Conservation (phyloP, 2,113 vertebrate species). For the Chelonoidis abingdonii region DNA sequence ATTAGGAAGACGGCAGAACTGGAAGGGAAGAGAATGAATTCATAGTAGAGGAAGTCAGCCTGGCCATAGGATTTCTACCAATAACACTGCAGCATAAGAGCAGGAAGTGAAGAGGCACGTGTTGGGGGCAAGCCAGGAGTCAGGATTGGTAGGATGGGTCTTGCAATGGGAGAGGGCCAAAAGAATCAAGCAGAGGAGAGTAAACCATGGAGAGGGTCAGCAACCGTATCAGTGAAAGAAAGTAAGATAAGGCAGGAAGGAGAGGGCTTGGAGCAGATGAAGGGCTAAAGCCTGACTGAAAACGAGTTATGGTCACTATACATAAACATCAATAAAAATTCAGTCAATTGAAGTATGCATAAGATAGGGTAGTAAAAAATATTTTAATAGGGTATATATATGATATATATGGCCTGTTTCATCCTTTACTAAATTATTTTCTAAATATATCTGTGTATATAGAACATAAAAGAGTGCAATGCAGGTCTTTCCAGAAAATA, state of each 20-base stretch:
- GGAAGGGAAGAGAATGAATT: neutral
- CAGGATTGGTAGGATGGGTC: neutral
- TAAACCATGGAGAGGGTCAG: neutral
- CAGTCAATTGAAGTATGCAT: neutral
- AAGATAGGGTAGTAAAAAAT: neutral
- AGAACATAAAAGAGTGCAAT: constrained; percentile 9
- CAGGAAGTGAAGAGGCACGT: neutral
- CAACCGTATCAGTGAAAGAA: neutral
- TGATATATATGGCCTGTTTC: neutral
- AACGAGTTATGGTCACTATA: neutral
- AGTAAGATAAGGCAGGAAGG: neutral
- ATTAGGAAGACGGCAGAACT: neutral
- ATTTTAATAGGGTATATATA: neutral
- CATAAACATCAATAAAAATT: neutral
- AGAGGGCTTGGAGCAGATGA: neutral
- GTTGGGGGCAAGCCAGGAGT: neutral
- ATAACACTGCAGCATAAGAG: neutral
- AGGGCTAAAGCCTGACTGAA: neutral
- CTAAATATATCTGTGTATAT: neutral
- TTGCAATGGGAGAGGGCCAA: neutral
- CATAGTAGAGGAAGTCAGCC: neutral
- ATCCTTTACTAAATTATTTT: constrained; percentile 40
- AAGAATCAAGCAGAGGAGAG: neutral
- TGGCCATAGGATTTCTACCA: neutral
- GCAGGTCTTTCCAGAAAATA: constrained; percentile 39